phyloP scores from a whole-genome alignment of 2,113 vertebrate genomes.

The Balaeniceps rex region DNA sequence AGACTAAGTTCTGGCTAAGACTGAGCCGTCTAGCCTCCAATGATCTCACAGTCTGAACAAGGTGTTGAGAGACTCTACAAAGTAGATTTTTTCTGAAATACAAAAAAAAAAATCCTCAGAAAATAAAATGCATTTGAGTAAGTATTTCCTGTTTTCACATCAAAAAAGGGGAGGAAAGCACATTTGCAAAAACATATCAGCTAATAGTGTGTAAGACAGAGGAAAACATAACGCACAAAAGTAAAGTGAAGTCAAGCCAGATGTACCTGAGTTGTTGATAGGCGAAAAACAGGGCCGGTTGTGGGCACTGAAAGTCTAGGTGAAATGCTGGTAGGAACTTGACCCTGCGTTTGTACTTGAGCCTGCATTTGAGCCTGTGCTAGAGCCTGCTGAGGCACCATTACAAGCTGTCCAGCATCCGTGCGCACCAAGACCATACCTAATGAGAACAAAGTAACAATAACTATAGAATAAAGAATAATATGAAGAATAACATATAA shows the following conservation, averaged over 20 bases:
- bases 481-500: accelerated
- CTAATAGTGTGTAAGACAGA: neutral
- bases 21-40: neutral
- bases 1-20: neutral
- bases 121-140: neutral
- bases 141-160: neutral
- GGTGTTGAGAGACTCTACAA: neutral
- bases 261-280: slow-evolving; percentile 81
- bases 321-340: slow-evolving; percentile 72
- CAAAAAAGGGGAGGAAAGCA: neutral
- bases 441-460: neutral
- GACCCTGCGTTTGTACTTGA: slow-evolving; percentile 75
- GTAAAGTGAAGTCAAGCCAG: neutral
- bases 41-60: neutral
- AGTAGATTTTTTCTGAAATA: neutral
- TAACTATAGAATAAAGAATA: neutral
- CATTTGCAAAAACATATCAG: neutral
- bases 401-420: slow-evolving; percentile 83
- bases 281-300: slow-evolving; percentile 77
- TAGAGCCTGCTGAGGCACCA: slow-evolving; percentile 87
- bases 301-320: slow-evolving; percentile 80
- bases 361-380: slow-evolving; percentile 79
- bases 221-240: neutral
- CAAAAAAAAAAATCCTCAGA: neutral
- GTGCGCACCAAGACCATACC: slow-evolving; percentile 88